Evolutionary conservation across 2,113 vertebrate species (phyloP), one percentile per base, ranked within the genome.

Genomic region (Amphiprion percula): DNA sequence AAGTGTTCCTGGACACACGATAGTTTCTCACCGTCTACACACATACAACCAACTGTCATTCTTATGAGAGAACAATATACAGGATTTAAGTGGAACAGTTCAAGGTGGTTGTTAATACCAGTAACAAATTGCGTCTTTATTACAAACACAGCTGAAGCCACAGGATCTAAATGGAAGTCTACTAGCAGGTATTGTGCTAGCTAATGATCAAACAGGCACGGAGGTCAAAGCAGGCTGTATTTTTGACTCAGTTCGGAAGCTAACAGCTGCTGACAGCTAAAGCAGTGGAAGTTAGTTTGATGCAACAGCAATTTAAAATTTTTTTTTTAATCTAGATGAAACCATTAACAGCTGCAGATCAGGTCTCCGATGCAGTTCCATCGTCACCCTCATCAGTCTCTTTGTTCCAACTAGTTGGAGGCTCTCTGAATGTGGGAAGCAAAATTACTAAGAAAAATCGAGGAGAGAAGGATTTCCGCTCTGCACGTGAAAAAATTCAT

Each of bases 141-240:
- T 50, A 85, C 55, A 71, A 83, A 79, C 68, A 83, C 54, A 67
- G 79, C 71, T 77, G 68, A 69, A 77, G 82, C 79, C 74, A 63
- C 62, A 1, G 53, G 72, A 58, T 79, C 66, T 47, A 83, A 84
- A 67, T 75, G 46, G 61, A 67, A 41, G 37, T 79, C 73, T 69
- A 56, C 62, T 44, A 44, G 41, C 41, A 44, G 41, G 41, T 44
- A 44, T 8, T 4, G 41, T 44, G 41, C 41, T 44, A 44, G 11
- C 41, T 44, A 44, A 30, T 15, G 41, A 15, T 44, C 41, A 44
- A 44, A 44, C 0, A 62, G 67, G 56, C 61, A 73, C 53, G 58
- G 28, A 75, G 59, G 75, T 74, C 79, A 63, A 83, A 81, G 46
- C 79, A 0, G 46, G 65, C 68, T 79, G 68, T 11, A 15, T 14